phyloP scores from a whole-genome alignment of 37 sponge, comb jelly and placozoan genomes.

The Beroe forskalii region DNA sequence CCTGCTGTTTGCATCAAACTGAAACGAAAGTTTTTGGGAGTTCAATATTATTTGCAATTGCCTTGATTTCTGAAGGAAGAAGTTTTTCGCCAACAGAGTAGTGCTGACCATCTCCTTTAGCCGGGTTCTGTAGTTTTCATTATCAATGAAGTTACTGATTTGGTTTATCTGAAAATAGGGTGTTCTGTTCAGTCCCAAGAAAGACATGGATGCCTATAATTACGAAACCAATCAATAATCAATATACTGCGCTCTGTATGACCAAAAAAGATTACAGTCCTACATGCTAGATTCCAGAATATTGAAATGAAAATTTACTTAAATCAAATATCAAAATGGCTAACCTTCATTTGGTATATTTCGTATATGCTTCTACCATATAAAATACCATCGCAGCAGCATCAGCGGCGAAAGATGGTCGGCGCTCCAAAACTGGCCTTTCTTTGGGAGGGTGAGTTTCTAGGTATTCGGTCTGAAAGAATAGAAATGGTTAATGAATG shows the following conservation, averaged over 20 bases:
- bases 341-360: constrained; percentile 37
- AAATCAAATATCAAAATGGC: no score
- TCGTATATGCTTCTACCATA: constrained; percentile 13
- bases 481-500: no score
- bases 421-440: not conserved
- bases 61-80: no score
- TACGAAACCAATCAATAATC: not conserved
- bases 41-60: no score
- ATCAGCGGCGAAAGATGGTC: not conserved
- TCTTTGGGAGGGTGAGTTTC: not conserved
- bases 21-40: no score
- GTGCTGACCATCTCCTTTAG: not conserved
- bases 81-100: no score
- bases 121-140: not conserved
- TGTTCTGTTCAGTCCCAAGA: no score
- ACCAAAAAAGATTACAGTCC: no score
- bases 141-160: constrained; percentile 34
- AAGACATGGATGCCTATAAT: no score
- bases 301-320: no score
- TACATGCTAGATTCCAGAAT: no score
- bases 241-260: not conserved
- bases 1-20: no score
- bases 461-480: constrained; percentile 5
- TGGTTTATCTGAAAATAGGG: constrained; percentile 1
- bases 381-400: constrained; percentile 1